These are phyloP conservation scores for Sphenopsis melanotis DNA, from an alignment of 2,797 vertebrate species.

Conservation along the genomic window DNA sequence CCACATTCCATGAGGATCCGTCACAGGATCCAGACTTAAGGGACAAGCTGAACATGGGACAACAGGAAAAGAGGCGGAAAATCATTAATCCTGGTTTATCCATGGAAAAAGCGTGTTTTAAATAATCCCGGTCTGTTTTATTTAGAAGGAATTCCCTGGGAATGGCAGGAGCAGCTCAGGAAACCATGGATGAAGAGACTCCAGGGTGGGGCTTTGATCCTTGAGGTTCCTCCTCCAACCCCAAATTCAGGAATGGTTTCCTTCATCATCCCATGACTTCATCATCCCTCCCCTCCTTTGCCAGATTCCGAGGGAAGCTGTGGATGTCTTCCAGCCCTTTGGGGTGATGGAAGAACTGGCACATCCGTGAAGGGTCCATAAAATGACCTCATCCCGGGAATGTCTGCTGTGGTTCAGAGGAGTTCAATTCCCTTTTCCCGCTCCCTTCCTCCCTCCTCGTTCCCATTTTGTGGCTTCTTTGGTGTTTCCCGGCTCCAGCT, in stretches of 20 bases:
- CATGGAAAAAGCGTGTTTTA: not conserved
- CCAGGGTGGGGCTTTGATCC: not conserved
- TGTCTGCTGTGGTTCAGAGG: not conserved
- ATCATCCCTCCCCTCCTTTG: not conserved
- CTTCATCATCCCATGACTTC: not conserved
- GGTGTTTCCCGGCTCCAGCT: slow-evolving; percentile 22
- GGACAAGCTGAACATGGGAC: accelerated
- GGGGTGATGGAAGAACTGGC: slow-evolving; percentile 25
- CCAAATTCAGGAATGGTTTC: not conserved
- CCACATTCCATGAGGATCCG: not conserved
- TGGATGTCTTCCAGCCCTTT: not conserved
- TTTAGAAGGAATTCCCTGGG: not conserved
- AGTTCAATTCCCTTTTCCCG: not conserved
- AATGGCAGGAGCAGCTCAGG: not conserved
- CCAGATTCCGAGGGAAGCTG: not conserved
- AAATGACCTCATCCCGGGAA: slow-evolving; percentile 34
- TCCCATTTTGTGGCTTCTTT: not conserved
- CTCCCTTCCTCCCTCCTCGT: not conserved
- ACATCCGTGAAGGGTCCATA: not conserved
- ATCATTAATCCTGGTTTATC: accelerated
- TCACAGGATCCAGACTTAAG: not conserved
- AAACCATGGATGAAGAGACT: not conserved
- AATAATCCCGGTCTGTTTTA: accelerated
- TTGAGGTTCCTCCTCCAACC: not conserved
- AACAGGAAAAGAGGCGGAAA: not conserved